Conservation (phyloP, 2,888 invertebrate genomes). For the Polietes domitor region DNA sequence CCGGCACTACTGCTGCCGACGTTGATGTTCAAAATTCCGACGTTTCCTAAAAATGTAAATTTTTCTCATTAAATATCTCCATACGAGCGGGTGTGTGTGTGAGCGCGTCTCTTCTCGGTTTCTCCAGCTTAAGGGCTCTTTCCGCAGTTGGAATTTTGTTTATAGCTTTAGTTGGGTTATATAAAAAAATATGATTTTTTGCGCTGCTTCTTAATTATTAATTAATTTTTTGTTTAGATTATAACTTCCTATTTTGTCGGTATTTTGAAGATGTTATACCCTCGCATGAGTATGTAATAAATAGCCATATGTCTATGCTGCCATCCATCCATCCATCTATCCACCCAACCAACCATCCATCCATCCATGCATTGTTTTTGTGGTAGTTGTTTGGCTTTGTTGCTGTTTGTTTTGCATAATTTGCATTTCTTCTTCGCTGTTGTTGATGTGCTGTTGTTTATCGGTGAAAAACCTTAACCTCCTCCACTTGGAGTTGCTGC, state of each 20-base stretch:
- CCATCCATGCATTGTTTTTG: too few species aligned
- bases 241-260: slow-evolving; percentile 27
- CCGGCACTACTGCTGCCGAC: neutral
- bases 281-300: neutral
- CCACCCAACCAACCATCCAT: too few species aligned
- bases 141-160: neutral
- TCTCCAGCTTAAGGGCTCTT: slow-evolving; percentile 8
- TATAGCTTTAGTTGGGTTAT: neutral
- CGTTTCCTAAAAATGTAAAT: slow-evolving; percentile 35
- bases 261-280: neutral
- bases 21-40: neutral
- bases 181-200: slow-evolving; percentile 31
- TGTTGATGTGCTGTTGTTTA: slow-evolving; percentile 3
- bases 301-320: slow-evolving; percentile 18
- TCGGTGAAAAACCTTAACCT: slow-evolving; percentile 32
- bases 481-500: slow-evolving; percentile 5
- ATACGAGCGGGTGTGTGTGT: too few species aligned
- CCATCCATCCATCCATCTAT: too few species aligned
- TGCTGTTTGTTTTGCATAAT: slow-evolving; percentile 11
- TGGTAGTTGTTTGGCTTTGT: neutral
- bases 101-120: neutral
- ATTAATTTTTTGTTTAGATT: slow-evolving; percentile 10
- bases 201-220: slow-evolving; percentile 27
- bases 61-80: slow-evolving; percentile 18
- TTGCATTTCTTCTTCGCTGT: slow-evolving; percentile 26